phyloP scores from a whole-genome alignment of 2,113 vertebrate species.

The Bagarius yarrelli region DNA sequence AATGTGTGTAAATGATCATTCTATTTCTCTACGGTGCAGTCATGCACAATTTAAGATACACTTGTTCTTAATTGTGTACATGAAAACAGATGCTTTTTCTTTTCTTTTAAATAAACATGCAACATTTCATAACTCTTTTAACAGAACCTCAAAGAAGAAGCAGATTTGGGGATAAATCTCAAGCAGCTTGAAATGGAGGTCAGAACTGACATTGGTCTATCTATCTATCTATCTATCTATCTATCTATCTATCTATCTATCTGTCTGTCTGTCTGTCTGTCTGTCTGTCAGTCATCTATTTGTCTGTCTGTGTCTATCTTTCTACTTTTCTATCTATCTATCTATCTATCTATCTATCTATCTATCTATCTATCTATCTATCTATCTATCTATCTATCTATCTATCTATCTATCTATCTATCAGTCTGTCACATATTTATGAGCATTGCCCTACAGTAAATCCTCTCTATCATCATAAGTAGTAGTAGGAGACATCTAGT shows the following conservation, averaged over 20 bases:
- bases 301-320: neutral
- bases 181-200: conserved; percentile 63
- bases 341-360: too few relatives aligned
- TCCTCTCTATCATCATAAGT: too few relatives aligned
- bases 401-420: too few relatives aligned
- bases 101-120: neutral
- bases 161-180: conserved; percentile 47
- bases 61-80: neutral
- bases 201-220: neutral
- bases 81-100: neutral
- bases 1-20: neutral
- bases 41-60: neutral
- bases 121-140: conserved; percentile 1
- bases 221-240: neutral
- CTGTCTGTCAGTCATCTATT: neutral
- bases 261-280: neutral
- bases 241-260: neutral
- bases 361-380: too few relatives aligned
- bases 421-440: neutral
- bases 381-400: too few relatives aligned
- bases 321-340: neutral
- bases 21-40: neutral
- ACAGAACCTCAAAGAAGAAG: conserved; percentile 53
- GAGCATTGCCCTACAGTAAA: neutral
- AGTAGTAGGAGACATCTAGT: too few relatives aligned